phyloP scores from a whole-genome alignment of 2,113 vertebrate genomes.

The Redunca redunca region DNA sequence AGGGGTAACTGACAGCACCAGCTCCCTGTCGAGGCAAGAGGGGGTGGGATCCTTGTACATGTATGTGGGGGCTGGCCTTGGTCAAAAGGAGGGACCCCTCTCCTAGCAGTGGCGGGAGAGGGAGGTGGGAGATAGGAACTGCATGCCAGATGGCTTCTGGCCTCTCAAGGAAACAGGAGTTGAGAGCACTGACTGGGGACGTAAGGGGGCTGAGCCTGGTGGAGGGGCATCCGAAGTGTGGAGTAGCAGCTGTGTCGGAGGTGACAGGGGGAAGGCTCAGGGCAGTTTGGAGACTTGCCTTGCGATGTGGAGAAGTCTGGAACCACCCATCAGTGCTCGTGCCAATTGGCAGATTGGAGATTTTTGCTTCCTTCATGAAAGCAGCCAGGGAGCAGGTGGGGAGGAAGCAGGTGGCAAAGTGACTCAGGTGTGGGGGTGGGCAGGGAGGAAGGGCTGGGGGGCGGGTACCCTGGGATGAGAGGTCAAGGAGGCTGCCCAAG shows the following conservation, averaged over 20 bases:
- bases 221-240: neutral
- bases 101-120: neutral
- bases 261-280: neutral
- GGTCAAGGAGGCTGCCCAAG: neutral
- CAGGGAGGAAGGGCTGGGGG: neutral
- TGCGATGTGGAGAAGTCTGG: neutral
- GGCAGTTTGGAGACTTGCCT: neutral
- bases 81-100: neutral
- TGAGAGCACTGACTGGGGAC: neutral
- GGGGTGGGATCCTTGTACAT: neutral
- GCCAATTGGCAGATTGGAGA: neutral
- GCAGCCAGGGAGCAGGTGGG: slow-evolving; percentile 28
- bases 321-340: neutral
- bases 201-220: neutral
- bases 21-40: neutral
- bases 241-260: neutral
- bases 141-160: neutral
- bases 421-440: neutral
- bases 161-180: neutral
- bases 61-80: neutral
- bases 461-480: neutral
- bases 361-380: slow-evolving; percentile 8
- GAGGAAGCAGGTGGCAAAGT: slow-evolving; percentile 1
- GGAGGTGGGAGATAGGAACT: neutral
- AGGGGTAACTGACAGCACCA: neutral